Evolutionary conservation across 2,113 vertebrate genomes (phyloP).

Genomic region (Mesocricetus auratus): DNA sequence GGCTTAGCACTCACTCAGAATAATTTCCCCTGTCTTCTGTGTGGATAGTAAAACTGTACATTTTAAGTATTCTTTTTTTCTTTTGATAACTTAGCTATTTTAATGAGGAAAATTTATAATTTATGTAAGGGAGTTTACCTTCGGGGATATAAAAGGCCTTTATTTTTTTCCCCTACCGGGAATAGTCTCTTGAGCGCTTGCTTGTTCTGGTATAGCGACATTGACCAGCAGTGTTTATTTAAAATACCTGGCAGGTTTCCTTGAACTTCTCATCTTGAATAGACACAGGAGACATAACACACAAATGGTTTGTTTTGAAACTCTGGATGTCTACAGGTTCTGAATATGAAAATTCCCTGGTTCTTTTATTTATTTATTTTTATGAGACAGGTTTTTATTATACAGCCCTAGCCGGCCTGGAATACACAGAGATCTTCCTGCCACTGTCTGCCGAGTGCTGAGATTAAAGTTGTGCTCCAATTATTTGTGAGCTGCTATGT

Average conservation of each 20-base stretch:
- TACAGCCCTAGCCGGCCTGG: neutral
- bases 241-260: conserved; percentile 79
- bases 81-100: conserved; percentile 50
- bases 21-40: neutral
- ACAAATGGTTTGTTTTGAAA: conserved; percentile 76
- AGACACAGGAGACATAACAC: conserved; percentile 77
- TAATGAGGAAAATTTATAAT: conserved; percentile 61
- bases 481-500: neutral
- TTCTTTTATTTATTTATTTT: neutral
- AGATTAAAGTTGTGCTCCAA: too few relatives aligned
- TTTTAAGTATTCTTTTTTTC: conserved; percentile 27
- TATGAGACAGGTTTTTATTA: neutral
- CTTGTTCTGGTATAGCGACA: conserved; percentile 65
- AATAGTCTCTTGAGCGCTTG: conserved; percentile 59
- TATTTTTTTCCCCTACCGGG: conserved; percentile 55
- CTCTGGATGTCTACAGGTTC: conserved; percentile 28
- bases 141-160: conserved; percentile 61
- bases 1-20: neutral
- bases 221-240: conserved; percentile 78
- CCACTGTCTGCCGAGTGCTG: neutral
- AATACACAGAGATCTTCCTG: neutral
- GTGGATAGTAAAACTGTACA: neutral
- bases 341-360: conserved; percentile 20
- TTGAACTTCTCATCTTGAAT: conserved; percentile 74
- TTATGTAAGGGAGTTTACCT: conserved; percentile 62